Conservation (phyloP, 2,113 vertebrate species). For the Periophthalmus modestus region DNA sequence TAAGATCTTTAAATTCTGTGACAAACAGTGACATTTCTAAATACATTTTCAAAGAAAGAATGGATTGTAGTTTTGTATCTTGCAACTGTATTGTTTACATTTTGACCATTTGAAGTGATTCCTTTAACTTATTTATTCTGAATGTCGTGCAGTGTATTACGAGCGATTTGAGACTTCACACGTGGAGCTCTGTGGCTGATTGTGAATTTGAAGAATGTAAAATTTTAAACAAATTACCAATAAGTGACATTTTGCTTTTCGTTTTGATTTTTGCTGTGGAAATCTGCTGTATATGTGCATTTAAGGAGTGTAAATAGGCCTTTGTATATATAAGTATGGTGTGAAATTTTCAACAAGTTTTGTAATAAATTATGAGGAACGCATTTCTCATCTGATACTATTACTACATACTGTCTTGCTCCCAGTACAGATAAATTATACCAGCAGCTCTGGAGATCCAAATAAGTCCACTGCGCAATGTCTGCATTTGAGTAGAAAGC, state of each 20-base stretch:
- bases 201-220: constrained; percentile 33
- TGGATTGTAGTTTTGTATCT: not conserved
- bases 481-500: too few relatives aligned
- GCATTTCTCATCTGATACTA: not conserved
- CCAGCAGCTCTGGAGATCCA: too few relatives aligned
- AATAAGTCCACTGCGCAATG: too few relatives aligned
- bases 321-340: constrained; percentile 55
- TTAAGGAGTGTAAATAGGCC: constrained; percentile 41
- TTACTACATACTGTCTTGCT: not conserved
- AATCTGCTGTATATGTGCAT: constrained; percentile 25
- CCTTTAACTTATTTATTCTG: not conserved
- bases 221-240: not conserved
- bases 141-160: not conserved
- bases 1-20: not conserved
- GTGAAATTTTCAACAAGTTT: constrained; percentile 39
- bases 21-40: not conserved
- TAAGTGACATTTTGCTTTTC: not conserved
- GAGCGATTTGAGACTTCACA: not conserved
- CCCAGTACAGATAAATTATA: too few relatives aligned
- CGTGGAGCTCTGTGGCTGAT: constrained; percentile 11
- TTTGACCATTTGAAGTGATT: constrained; percentile 2
- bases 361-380: not conserved
- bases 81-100: not conserved
- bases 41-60: not conserved
- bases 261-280: constrained; percentile 18